Evolutionary conservation across 2,113 vertebrate species (phyloP).

Genomic region (Callocephalon fimbriatum): DNA sequence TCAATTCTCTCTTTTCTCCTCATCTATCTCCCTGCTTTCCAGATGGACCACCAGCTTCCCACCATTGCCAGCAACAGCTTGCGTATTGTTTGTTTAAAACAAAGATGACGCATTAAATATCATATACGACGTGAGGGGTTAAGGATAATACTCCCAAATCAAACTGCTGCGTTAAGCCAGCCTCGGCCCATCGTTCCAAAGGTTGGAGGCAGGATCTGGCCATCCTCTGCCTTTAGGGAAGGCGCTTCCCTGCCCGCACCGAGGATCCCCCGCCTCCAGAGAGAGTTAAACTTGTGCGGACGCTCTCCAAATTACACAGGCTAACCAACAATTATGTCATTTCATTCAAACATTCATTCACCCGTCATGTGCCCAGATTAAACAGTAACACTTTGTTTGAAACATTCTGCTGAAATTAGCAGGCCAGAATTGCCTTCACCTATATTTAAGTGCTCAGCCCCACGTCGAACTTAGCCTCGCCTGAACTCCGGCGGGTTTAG

Average conservation of each 20-base stretch:
- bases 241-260: not conserved
- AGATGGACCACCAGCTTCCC: constrained; percentile 86
- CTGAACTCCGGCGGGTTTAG: constrained; percentile 58
- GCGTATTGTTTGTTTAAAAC: constrained; percentile 89
- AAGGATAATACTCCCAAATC: constrained; percentile 43
- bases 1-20: constrained; percentile 78
- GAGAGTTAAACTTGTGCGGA: constrained; percentile 77
- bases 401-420: constrained; percentile 80
- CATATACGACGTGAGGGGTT: constrained; percentile 78
- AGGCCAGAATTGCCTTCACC: constrained; percentile 79
- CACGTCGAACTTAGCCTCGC: constrained; percentile 12
- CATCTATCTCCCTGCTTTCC: constrained; percentile 84
- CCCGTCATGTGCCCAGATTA: constrained; percentile 80
- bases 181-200: not conserved
- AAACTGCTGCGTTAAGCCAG: not conserved
- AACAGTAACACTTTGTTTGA: constrained; percentile 84
- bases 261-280: constrained; percentile 62
- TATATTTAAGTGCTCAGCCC: constrained; percentile 70
- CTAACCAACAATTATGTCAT: constrained; percentile 82
- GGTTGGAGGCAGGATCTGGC: constrained; percentile 21
- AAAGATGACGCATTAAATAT: constrained; percentile 94
- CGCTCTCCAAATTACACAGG: constrained; percentile 79
- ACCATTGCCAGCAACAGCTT: constrained; percentile 90
- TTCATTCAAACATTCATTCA: constrained; percentile 82
- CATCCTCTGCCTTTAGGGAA: constrained; percentile 11